These are phyloP conservation scores for Crematogaster levior DNA, from an alignment of 2,888 invertebrate genomes.

Conservation along the genomic window DNA sequence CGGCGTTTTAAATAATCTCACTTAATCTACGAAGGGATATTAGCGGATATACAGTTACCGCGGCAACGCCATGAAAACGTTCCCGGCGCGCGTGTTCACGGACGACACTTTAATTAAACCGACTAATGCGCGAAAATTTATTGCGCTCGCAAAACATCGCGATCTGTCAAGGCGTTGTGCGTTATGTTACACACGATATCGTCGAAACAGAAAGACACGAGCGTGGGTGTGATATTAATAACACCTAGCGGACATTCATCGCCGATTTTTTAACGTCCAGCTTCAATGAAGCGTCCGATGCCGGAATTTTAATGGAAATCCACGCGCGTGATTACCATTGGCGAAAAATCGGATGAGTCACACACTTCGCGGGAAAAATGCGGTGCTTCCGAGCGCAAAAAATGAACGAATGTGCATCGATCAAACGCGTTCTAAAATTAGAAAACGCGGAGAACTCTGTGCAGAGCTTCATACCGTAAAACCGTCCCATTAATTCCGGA, in stretches of 20 bases:
- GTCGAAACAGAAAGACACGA: neutral
- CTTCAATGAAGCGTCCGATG: neutral
- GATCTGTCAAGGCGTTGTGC: conserved; percentile 12
- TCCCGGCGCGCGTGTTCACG: neutral
- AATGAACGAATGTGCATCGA: neutral
- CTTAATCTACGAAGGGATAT: conserved; percentile 44
- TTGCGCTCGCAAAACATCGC: conserved; percentile 37
- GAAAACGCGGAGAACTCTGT: neutral
- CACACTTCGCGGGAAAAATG: neutral
- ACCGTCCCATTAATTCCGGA: neutral
- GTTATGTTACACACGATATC: too few relatives aligned
- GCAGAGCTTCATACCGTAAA: neutral
- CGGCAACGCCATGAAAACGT: conserved; percentile 20
- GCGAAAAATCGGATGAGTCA: neutral
- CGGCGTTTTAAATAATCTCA: conserved; percentile 33
- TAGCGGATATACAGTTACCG: conserved; percentile 38
- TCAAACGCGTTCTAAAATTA: neutral
- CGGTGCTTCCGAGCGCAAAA: neutral
- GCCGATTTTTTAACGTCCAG: neutral
- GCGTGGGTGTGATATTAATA: neutral
- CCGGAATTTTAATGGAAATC: neutral
- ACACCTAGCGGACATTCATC: neutral
- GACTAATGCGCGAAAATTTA: conserved; percentile 46
- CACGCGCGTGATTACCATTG: neutral
- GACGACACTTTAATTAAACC: conserved; percentile 44